Percentiles rank a stretch among this genome's conserved stretches.
These are phyloP conservation scores for Phoenoteleia sp. DNA, from an alignment of 2,888 invertebrate genomes.

Conservation along the genomic window DNA sequence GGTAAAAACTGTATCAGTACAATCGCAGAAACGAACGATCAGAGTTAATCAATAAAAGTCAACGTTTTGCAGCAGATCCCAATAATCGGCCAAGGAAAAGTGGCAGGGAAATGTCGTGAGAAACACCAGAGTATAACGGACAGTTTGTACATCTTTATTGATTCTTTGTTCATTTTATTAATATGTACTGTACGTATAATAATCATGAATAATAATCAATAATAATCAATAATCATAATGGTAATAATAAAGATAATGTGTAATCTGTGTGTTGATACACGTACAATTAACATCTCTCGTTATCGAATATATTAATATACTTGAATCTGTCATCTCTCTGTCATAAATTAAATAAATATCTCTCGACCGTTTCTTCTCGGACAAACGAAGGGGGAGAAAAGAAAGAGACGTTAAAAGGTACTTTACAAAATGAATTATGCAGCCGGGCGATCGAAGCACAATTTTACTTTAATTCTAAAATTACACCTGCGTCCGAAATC, in stretches of 20 bases:
- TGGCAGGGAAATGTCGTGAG: too few relatives aligned
- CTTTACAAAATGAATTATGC: conserved; percentile 84
- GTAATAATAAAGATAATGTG: conserved; percentile 51
- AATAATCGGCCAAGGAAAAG: too few relatives aligned
- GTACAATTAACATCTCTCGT: conserved; percentile 80
- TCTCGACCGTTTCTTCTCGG: conserved; percentile 83
- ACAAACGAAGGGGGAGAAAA: too few relatives aligned
- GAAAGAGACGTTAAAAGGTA: conserved; percentile 79
- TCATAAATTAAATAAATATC: conserved; percentile 85
- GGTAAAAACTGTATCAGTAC: too few relatives aligned
- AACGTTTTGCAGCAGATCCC: too few relatives aligned
- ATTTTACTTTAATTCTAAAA: conserved; percentile 67
- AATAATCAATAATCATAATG: conserved; percentile 80
- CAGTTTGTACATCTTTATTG: conserved; percentile 73
- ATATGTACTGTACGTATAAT: conserved; percentile 76
- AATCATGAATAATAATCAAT: conserved; percentile 72
- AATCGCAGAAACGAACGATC: too few relatives aligned
- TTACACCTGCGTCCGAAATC: conserved; percentile 26
- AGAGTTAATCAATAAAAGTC: too few relatives aligned
- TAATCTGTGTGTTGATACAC: conserved; percentile 71
- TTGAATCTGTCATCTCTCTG: conserved; percentile 78
- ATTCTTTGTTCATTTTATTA: conserved; percentile 82
- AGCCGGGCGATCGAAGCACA: conserved; percentile 53
- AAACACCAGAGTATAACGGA: too few relatives aligned
- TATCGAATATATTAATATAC: conserved; percentile 85